Conservation (phyloP, 2,888 invertebrate genomes). For the Apamea anceps region DNA sequence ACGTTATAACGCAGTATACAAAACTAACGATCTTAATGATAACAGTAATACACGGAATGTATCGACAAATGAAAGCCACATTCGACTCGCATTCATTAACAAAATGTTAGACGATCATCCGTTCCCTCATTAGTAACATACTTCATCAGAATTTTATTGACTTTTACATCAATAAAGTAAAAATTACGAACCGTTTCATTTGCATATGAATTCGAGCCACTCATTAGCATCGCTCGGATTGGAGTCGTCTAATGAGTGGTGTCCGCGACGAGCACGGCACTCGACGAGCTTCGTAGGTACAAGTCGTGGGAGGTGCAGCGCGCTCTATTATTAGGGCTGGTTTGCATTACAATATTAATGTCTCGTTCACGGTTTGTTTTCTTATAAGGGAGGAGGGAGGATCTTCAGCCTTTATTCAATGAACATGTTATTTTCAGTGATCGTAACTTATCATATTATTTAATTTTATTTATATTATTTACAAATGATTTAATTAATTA, state of each 20-base stretch:
- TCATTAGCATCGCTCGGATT: conserved; percentile 57
- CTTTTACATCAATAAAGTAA: conserved; percentile 54
- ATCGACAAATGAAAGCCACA: conserved; percentile 16
- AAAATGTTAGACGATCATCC: conserved; percentile 24
- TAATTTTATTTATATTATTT: no score
- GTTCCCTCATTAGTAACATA: conserved; percentile 56
- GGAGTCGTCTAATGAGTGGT: conserved; percentile 50
- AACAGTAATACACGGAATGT: conserved; percentile 36
- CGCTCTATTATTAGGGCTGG: conserved; percentile 33
- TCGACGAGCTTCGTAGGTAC: conserved; percentile 9
- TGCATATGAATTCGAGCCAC: conserved; percentile 61
- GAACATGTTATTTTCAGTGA: conserved; percentile 9
- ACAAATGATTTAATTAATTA: no score
- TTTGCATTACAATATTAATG: conserved; percentile 35
- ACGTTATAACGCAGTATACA: no score
- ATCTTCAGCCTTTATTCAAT: not conserved
- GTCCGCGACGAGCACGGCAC: not conserved
- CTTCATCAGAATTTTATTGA: conserved; percentile 58
- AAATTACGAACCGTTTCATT: conserved; percentile 62
- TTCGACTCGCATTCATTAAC: conserved; percentile 25
- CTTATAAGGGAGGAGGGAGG: conserved; percentile 14
- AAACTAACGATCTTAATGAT: not conserved
- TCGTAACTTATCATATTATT: not conserved
- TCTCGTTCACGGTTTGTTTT: conserved; percentile 32
- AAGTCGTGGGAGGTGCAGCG: conserved; percentile 48